phyloP scores from a whole-genome alignment of 2,113 vertebrate species.

The Calypte anna region DNA sequence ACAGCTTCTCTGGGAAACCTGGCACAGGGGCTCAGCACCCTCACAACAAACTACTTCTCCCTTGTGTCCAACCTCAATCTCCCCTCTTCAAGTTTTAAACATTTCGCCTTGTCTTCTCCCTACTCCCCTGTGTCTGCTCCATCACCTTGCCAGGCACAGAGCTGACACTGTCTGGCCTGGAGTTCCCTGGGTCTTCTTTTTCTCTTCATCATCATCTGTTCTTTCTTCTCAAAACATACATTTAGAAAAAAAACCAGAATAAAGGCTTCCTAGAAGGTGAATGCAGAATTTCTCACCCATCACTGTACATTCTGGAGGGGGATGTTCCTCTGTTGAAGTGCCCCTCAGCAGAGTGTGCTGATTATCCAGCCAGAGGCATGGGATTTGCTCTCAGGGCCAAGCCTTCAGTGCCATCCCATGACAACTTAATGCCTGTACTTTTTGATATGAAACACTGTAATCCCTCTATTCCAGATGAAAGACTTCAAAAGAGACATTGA shows the following conservation, averaged over 20 bases:
- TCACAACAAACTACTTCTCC: no score
- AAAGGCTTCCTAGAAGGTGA: no score
- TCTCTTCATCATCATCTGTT: no score
- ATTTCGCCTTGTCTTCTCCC: no score
- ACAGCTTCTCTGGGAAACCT: no score
- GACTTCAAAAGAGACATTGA: background rate
- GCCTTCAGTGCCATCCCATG: background rate
- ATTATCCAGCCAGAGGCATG: background rate
- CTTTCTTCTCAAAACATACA: background rate
- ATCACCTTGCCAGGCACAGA: no score
- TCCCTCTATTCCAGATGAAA: background rate
- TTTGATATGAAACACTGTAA: background rate
- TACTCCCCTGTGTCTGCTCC: no score
- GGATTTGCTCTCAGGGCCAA: background rate
- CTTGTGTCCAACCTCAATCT: no score
- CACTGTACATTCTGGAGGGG: accelerated
- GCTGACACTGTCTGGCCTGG: no score
- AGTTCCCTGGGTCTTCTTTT: no score
- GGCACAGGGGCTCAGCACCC: no score
- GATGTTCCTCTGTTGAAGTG: background rate
- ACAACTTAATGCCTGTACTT: background rate
- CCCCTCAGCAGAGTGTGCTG: accelerated
- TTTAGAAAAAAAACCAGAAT: background rate
- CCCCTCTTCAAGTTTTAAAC: no score
- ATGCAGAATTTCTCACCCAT: background rate